Evolutionary conservation across 2,797 vertebrate genomes (phyloP).

Genomic region (Coranthus polyacanthus): DNA sequence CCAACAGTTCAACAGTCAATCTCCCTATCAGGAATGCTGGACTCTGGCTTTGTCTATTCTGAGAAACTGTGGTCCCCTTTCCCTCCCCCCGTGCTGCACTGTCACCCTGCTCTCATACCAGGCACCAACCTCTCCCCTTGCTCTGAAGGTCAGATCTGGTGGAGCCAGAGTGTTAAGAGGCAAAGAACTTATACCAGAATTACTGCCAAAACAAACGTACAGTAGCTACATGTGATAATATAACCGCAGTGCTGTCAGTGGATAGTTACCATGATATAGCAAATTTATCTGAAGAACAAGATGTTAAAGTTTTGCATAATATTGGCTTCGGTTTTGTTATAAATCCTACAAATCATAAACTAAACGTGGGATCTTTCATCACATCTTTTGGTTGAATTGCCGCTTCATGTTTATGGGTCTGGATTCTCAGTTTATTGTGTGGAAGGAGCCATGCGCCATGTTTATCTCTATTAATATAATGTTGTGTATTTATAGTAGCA

Average conservation of each 20-base stretch:
- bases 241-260: not conserved
- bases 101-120: conserved; percentile 80
- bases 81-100: conserved; percentile 67
- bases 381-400: not conserved
- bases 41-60: conserved; percentile 87
- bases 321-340: not conserved
- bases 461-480: conserved; percentile 81
- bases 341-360: conserved; percentile 1
- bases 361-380: not conserved
- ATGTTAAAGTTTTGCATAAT: not conserved
- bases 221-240: conserved; percentile 2
- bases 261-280: not conserved
- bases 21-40: conserved; percentile 78
- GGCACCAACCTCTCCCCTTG: conserved; percentile 79
- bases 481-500: conserved; percentile 81
- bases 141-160: conserved; percentile 84
- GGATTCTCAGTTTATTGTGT: conserved; percentile 41
- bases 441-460: conserved; percentile 56
- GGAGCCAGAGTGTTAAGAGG: conserved; percentile 71
- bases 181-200: conserved; percentile 62
- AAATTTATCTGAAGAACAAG: conserved; percentile 9
- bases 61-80: conserved; percentile 75
- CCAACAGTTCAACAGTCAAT: conserved; percentile 65
- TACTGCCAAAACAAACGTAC: conserved; percentile 47
- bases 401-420: conserved; percentile 19